Evolutionary conservation across 2,113 vertebrate genomes (phyloP), one percentile per base, ranked within the genome.

Genomic region (Zeus faber): DNA sequence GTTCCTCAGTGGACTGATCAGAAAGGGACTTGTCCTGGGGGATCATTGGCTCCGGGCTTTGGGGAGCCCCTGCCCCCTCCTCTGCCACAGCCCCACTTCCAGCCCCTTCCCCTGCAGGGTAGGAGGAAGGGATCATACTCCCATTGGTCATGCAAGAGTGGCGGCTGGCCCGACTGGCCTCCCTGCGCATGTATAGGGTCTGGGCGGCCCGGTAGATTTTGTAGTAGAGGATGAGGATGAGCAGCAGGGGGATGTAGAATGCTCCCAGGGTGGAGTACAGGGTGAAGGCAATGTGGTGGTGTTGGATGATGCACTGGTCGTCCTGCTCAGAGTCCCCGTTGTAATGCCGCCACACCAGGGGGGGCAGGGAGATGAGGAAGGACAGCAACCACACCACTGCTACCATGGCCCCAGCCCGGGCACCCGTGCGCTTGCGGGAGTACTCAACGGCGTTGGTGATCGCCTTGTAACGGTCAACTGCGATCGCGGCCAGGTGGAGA

Each of bases 191-290:
- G 40, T 94, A 94, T 35, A 98, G 91, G 2, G 88, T 95, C 80
- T 97, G 94, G 72, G 96, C 97, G 0, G 97, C 97, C 46, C 88
- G 90, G 78, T 99, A 99, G 81, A 99, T 99, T 87, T 98, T 99
- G 76, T 98, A 99, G 74, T 99, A 99, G 65, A 99, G 95, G 70
- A 98, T 96, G 74, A 99, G 87, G 74, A 99, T 98, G 75, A 99
- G 85, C 56, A 91, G 80, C 20, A 99, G 76, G 0, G 97, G 97
- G 63, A 99, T 97, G 72, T 99, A 99, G 87, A 99, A 99, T 3
- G 96, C 97, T 24, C 97, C 97, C 25, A 99, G 92, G 0, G 97
- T 99, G 26, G 93, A 91, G 68, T 99, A 99, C 79, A 99, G 88
- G 16, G 94, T 95, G 65, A 77, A 98, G 54, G 91, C 86, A 10